Conservation (phyloP, 1,140 invertebrate species). For the Rhizoglyphus robini region DNA sequence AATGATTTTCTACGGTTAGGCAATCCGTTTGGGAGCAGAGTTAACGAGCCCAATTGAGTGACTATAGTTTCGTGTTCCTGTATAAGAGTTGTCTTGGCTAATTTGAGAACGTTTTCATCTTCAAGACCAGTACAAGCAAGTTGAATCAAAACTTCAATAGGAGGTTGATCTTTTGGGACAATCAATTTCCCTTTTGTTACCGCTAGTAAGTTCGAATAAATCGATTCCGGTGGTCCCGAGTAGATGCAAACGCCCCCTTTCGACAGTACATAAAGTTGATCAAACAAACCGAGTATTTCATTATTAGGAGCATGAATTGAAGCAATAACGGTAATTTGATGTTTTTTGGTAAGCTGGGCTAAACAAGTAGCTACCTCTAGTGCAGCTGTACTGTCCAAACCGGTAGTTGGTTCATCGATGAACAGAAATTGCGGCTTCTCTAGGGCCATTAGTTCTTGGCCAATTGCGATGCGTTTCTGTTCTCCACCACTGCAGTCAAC, state of each 20-base stretch:
- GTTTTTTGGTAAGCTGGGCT: background rate
- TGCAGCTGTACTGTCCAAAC: background rate
- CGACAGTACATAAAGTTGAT: conserved; percentile 19
- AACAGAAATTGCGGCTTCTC: background rate
- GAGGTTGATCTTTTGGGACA: background rate
- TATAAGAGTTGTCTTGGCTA: background rate
- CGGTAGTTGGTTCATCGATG: conserved; percentile 2
- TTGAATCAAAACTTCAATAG: background rate
- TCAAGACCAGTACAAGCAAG: background rate
- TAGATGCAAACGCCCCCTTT: conserved; percentile 27
- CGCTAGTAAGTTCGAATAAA: conserved; percentile 25
- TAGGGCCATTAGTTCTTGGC: conserved; percentile 47
- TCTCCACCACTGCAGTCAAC: conserved; percentile 54
- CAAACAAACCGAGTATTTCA: background rate
- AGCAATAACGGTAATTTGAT: conserved; percentile 17
- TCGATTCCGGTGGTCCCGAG: conserved; percentile 26
- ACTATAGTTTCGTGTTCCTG: background rate
- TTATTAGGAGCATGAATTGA: conserved; percentile 4
- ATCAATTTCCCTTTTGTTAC: background rate
- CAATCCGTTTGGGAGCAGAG: background rate
- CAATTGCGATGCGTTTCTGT: conserved; percentile 78
- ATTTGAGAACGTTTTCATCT: background rate
- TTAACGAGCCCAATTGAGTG: background rate
- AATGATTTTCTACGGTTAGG: background rate
- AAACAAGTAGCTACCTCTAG: background rate